Evolutionary conservation across 2,797 vertebrate species (phyloP).

Genomic region (Melanotaenia maccullochi): DNA sequence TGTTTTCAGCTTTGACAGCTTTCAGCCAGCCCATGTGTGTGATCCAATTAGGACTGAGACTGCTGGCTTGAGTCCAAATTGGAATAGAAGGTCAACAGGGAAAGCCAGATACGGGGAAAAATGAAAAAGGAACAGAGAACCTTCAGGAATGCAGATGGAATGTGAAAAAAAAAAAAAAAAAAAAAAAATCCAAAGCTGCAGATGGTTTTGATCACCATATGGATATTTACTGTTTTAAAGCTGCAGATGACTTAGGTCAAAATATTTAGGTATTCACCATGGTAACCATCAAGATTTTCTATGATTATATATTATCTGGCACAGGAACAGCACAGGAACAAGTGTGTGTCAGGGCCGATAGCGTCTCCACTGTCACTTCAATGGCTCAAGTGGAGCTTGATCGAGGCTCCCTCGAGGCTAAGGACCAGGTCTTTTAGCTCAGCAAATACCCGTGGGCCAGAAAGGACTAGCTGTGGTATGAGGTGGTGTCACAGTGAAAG

Average conservation of each 20-base stretch:
- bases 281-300: not conserved
- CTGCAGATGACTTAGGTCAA: constrained; percentile 13
- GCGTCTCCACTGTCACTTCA: not conserved
- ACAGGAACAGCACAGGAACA: not conserved
- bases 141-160: not conserved
- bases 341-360: not conserved
- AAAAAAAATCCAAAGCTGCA: constrained; percentile 6
- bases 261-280: constrained; percentile 6
- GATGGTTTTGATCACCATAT: constrained; percentile 14
- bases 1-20: not conserved
- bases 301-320: not conserved
- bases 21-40: not conserved
- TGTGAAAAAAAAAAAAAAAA: constrained; percentile 7
- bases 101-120: not conserved
- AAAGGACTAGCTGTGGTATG: not conserved
- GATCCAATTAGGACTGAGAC: not conserved
- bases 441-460: not conserved
- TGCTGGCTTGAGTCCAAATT: not conserved
- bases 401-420: not conserved
- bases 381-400: not conserved
- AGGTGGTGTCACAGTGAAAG: not conserved
- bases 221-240: constrained; percentile 25
- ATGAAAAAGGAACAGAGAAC: too few species aligned
- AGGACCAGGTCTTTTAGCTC: not conserved
- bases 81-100: not conserved